phyloP scores from a whole-genome alignment of 2,113 vertebrate species.

The Cnemophilus loriae region DNA sequence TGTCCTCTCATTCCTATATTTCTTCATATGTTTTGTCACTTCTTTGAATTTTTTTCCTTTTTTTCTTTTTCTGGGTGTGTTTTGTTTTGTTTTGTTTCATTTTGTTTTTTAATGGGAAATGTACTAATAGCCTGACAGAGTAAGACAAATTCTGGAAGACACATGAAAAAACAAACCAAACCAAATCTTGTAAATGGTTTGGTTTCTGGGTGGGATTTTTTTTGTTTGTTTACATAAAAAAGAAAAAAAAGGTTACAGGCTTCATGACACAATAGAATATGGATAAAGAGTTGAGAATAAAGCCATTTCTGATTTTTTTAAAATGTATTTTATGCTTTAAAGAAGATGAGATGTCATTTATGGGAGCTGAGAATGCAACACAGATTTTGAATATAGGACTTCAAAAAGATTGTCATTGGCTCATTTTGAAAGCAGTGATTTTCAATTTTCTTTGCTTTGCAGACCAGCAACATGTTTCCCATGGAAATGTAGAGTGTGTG shows the following conservation, averaged over 20 bases:
- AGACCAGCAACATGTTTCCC: constrained; percentile 53
- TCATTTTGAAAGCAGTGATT: constrained; percentile 23
- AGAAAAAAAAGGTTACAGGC: background rate
- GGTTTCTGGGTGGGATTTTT: constrained; percentile 50
- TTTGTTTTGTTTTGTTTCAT: fast-evolving
- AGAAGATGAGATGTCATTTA: constrained; percentile 37
- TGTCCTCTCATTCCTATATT: background rate
- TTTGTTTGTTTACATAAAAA: constrained; percentile 22
- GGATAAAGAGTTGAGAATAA: constrained; percentile 9
- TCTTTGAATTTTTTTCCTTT: background rate
- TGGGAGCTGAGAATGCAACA: constrained; percentile 26
- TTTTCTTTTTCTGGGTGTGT: background rate
- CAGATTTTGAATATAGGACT: constrained; percentile 42
- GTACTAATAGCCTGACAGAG: background rate
- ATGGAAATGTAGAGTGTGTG: background rate
- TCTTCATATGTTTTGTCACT: background rate
- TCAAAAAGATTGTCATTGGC: constrained; percentile 26
- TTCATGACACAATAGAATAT: constrained; percentile 20
- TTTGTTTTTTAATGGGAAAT: background rate
- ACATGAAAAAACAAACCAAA: background rate
- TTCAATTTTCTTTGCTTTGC: constrained; percentile 22
- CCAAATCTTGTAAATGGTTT: background rate
- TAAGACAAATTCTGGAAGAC: constrained; percentile 7
- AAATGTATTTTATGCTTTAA: background rate
- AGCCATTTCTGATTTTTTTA: background rate